phyloP scores from a whole-genome alignment of 2,797 vertebrate species.

The Gallinago nigripennis region DNA sequence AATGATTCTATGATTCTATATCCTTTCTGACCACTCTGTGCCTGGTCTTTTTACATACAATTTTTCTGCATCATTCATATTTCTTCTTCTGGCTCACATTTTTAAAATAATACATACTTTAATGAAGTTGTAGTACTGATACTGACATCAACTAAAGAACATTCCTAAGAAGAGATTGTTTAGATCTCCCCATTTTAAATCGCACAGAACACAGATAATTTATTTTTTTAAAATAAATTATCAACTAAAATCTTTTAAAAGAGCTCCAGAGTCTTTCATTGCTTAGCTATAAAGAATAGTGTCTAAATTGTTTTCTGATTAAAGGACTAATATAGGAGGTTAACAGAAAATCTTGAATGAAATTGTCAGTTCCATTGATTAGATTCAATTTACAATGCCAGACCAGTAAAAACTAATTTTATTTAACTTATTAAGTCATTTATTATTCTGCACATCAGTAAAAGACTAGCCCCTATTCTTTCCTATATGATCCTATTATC shows the following conservation, averaged over 20 bases:
- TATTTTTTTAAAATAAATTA: not conserved
- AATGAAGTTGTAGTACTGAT: not conserved
- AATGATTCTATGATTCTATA: not conserved
- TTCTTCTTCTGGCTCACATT: not conserved
- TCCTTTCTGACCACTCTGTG: not conserved
- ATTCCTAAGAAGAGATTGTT: not conserved
- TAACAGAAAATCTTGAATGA: constrained; percentile 53
- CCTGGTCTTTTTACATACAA: not conserved
- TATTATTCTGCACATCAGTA: constrained; percentile 41
- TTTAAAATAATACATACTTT: not conserved
- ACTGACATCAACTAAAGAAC: not conserved
- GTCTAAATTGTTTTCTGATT: constrained; percentile 28
- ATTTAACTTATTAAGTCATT: constrained; percentile 23
- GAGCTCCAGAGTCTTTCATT: not conserved
- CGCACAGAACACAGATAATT: not conserved
- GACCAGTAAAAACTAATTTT: constrained; percentile 31
- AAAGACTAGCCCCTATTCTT: constrained; percentile 22
- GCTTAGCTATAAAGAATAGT: not conserved
- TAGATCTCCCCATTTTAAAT: not conserved
- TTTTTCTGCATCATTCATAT: not conserved
- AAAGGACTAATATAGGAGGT: constrained; percentile 27
- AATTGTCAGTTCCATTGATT: constrained; percentile 46
- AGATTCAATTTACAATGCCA: constrained; percentile 13
- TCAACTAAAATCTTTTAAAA: constrained; percentile 12
- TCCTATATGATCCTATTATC: constrained; percentile 6